Base-by-base conservation (phyloP, 2,888 invertebrate genomes). In the Leptinotarsa rubiginosa region DNA sequence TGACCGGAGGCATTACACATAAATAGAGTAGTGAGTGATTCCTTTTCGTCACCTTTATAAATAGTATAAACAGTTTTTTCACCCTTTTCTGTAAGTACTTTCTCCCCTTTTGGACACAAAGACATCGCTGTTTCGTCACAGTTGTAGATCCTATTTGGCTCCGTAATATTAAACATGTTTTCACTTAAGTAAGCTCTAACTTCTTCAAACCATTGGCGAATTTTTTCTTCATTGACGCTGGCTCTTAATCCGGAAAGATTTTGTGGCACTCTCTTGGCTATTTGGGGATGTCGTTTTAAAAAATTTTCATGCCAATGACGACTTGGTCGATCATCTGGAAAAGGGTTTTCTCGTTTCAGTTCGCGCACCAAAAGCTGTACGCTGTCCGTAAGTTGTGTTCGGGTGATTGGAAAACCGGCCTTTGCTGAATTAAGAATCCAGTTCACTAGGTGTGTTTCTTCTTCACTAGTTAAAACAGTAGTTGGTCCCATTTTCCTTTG, bases 11-110 rank as follows among this genome's bases (percentile, higher is more conserved):
- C 54, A n/a, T 54, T 54, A 20, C n/a, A n/a, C 18, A 20, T 18
- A 12, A 54, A 54, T n/a, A 54, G 12, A 54, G 54, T 54, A 54
- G 54, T 54, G 54, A 54, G n/a, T n/a, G n/a, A 18, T 54, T 54
- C 54, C 18, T 54, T 54, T 18, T 54, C 54, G 25, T 25, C 25
- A 25, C 25, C 25, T 25, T 25, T 25, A 25, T 25, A 25, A 25
- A 25, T 25, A 25, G 25, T 25, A 49, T 49, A 49, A 16, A 49
- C 49, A 15, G 49, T 49, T 49, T 49, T 49, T 49, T 49, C 4
- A 15, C 49, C 49, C 16, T 49, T 49, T 49, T 49, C 16, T 12
- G 49, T 49, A 12, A 49, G 16, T 15, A 49, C 49, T 49, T 49
- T 49, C 16, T 49, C 12, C 16, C 16, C 49, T 16, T 49, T 49